A percentile compares a stretch with the other conserved stretches of the same genome.
phyloP scores from a whole-genome alignment of 2,797 vertebrate species.

The Carapus acus region DNA sequence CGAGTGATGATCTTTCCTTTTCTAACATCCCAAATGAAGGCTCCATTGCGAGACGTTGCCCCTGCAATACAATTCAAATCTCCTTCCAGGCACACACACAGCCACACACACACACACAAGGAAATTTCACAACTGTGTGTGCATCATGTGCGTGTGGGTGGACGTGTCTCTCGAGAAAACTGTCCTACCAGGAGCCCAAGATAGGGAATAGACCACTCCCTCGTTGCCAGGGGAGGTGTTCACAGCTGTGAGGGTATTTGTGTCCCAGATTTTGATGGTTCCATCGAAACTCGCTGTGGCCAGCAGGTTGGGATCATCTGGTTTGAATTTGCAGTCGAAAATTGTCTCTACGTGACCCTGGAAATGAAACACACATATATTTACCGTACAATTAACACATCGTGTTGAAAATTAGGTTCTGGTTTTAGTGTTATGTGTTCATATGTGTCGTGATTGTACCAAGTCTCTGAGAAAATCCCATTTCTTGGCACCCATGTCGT shows the following conservation, averaged over 20 bases:
- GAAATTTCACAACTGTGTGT: background rate
- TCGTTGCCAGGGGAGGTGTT: slow-evolving; percentile 96
- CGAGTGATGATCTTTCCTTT: slow-evolving; percentile 93
- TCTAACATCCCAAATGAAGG: slow-evolving; percentile 93
- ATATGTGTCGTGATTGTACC: slow-evolving; percentile 66
- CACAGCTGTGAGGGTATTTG: slow-evolving; percentile 90
- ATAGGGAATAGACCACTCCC: slow-evolving; percentile 95
- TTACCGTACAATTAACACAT: no score
- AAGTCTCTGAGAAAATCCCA: slow-evolving; percentile 97
- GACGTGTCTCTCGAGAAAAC: background rate
- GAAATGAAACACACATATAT: slow-evolving; percentile 1
- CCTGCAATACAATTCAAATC: slow-evolving; percentile 94
- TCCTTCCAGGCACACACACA: slow-evolving; percentile 66
- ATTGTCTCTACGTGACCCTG: slow-evolving; percentile 98
- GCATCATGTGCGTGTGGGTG: background rate
- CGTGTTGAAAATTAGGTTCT: no score
- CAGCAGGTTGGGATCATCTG: slow-evolving; percentile 90
- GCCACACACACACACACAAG: slow-evolving; percentile 11
- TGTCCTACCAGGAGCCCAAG: slow-evolving; percentile 92
- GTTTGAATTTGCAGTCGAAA: slow-evolving; percentile 99
- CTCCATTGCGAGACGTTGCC: slow-evolving; percentile 90
- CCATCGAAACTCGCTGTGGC: slow-evolving; percentile 98
- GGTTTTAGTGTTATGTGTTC: no score
- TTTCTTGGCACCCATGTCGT: slow-evolving; percentile 93
- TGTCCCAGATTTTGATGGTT: slow-evolving; percentile 98